Conservation (phyloP, 2,797 vertebrate species). For the Chaetodon trifasciatus region DNA sequence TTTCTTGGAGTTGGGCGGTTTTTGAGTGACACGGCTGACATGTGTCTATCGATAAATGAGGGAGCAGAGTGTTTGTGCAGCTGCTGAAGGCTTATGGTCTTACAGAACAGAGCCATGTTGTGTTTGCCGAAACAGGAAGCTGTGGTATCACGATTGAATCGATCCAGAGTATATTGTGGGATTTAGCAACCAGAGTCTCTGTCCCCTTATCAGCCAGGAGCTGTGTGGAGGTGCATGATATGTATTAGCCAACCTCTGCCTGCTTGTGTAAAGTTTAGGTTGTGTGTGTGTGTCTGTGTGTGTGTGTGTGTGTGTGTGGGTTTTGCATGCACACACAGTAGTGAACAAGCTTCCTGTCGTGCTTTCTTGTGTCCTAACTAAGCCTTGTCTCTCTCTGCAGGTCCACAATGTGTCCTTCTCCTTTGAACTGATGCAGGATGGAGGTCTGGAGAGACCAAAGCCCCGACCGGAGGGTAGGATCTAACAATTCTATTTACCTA, state of each 20-base stretch:
- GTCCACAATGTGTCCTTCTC: conserved; percentile 97
- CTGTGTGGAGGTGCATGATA: conserved; percentile 27
- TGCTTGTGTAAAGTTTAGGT: conserved; percentile 13
- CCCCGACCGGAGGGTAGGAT: conserved; percentile 94
- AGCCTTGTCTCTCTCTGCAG: conserved; percentile 74
- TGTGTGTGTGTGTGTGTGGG: conserved; percentile 5
- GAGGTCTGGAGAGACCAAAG: conserved; percentile 96
- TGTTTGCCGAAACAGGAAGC: conserved; percentile 69
- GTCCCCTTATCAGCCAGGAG: conserved; percentile 50
- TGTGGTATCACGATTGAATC: conserved; percentile 46
- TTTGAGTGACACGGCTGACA: conserved; percentile 30
- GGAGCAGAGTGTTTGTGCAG: conserved; percentile 70
- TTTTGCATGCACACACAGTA: conserved; percentile 2
- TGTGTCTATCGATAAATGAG: conserved; percentile 51
- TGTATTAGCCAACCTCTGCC: conserved; percentile 5
- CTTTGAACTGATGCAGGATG: conserved; percentile 98
- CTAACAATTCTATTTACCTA: background rate
- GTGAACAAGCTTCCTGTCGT: background rate
- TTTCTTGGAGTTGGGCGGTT: conserved; percentile 3
- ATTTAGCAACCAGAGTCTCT: conserved; percentile 51
- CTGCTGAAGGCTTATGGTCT: conserved; percentile 68
- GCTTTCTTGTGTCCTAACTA: conserved; percentile 1
- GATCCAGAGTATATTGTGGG: conserved; percentile 55
- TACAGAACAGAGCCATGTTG: conserved; percentile 46
- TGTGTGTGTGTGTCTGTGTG: background rate